phyloP scores from a whole-genome alignment of 2,888 invertebrate genomes.

The Erpobdella octoculata region DNA sequence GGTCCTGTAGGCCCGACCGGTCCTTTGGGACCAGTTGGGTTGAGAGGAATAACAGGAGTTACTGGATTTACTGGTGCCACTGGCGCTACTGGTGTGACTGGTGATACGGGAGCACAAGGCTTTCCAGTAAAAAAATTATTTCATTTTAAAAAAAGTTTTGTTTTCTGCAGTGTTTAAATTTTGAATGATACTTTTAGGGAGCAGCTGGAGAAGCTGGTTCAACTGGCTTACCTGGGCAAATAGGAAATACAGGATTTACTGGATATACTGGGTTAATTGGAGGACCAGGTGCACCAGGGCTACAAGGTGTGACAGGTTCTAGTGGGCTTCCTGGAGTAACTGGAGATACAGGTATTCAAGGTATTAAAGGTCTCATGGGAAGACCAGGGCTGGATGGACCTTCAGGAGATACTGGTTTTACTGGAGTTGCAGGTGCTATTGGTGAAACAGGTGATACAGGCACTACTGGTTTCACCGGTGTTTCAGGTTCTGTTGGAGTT shows the following conservation, averaged over 20 bases:
- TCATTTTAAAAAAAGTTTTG: not conserved
- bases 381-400: not conserved
- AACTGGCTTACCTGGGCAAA: not conserved
- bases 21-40: constrained; percentile 5
- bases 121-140: not conserved
- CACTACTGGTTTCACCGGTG: constrained; percentile 5
- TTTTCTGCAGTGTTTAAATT: too few relatives aligned
- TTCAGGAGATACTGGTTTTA: constrained; percentile 22
- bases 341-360: constrained; percentile 10
- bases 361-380: not conserved
- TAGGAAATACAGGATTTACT: not conserved
- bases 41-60: not conserved
- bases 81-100: constrained; percentile 37
- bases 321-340: not conserved
- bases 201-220: not conserved
- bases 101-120: constrained; percentile 6
- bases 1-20: constrained; percentile 32
- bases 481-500: constrained; percentile 24
- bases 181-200: too few relatives aligned
- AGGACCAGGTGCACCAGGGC: not conserved
- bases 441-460: constrained; percentile 17
- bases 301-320: not conserved
- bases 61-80: constrained; percentile 3
- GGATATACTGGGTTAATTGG: not conserved
- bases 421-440: constrained; percentile 36